Evolutionary conservation across 2,113 vertebrate species (phyloP).

Genomic region (Corynorhinus townsendii): DNA sequence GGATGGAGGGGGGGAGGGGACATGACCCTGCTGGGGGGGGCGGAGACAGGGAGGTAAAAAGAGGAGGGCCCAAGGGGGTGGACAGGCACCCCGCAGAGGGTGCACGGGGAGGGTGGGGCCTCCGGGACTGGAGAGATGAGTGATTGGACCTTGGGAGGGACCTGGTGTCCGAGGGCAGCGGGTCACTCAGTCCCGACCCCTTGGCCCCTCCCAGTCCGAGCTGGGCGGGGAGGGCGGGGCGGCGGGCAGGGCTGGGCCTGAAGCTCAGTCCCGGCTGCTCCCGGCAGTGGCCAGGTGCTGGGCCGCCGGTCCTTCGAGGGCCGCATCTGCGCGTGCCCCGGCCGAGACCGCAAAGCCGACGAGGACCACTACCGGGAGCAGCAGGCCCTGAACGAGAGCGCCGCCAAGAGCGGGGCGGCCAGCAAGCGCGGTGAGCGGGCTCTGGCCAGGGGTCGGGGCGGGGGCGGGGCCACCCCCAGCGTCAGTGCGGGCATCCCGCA

Average conservation of each 20-base stretch:
- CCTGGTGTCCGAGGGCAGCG: background rate
- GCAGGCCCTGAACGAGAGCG: slow-evolving; percentile 91
- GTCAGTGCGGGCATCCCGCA: rapidly evolving
- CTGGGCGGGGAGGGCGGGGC: too few species aligned
- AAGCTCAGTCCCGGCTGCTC: background rate
- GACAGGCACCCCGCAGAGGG: background rate
- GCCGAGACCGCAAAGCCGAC: slow-evolving; percentile 94
- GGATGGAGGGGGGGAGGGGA: background rate
- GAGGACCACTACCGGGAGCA: slow-evolving; percentile 97
- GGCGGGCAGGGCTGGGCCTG: background rate
- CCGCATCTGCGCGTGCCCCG: slow-evolving; percentile 96
- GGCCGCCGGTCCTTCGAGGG: slow-evolving; percentile 92
- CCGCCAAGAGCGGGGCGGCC: slow-evolving; percentile 87
- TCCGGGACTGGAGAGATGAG: too few species aligned
- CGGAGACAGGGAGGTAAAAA: rapidly evolving
- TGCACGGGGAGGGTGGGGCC: background rate
- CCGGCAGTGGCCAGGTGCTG: slow-evolving; percentile 88
- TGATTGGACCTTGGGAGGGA: background rate
- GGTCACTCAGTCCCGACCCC: background rate
- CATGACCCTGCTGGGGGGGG: background rate
- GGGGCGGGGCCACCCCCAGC: background rate
- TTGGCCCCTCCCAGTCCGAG: rapidly evolving
- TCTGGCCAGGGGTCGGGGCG: rapidly evolving
- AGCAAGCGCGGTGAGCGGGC: slow-evolving; percentile 89
- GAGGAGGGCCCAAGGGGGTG: rapidly evolving